Evolutionary conservation across 1,140 invertebrate genomes (phyloP), one percentile per base, ranked within the genome.

Genomic region (Epicauta chinensis): DNA sequence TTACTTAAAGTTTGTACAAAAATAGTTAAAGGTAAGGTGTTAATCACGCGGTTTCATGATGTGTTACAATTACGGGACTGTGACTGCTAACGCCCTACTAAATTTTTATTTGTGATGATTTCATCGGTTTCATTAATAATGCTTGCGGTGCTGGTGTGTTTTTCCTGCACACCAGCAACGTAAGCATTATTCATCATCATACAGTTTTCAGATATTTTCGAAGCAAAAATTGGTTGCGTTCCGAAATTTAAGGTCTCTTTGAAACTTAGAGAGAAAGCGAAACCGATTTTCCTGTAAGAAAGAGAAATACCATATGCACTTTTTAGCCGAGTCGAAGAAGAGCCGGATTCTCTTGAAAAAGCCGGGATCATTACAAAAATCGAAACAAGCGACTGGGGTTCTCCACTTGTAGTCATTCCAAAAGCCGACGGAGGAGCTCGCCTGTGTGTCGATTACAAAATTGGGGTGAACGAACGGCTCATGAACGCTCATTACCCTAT

Each of bases 391-490:
- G 67, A 73, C 34, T 76, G 71, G 70, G 71, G 68, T 9, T 65
- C 72, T n/a, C 71, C 74, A 6, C 44, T 74, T 14, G 62, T 73
- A 1, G 54, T 66, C 0, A 61, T 71, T 2, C 62, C 62, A 37
- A 75, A 73, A 57, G 6, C 58, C 7, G 65, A 73, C 57, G 69
- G 70, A 13, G 46, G 38, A 29, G 59, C 70, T 3, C 45, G 70
- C 13, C 35, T 73, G 0, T 74, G 69, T 48, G 67, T 60, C 10
- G 71, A 74, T 56, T 76, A 66, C 49, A 69, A 66, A 55, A 13
- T 55, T n/a, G 60, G 49, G 0, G 53, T 64, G 7, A 64, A 64
- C 29, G 35, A 55, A 4, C 42, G 43, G 16, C 42, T 61, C 1
- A 50, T 55, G 11, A 32, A 16, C 14, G 50, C 53, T n/a, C 50